A percentile compares a stretch with the other conserved stretches of the same genome.
These are phyloP conservation scores for Misgurnus mizolepis DNA, from an alignment of 2,113 vertebrate species.

Conservation along the genomic window DNA sequence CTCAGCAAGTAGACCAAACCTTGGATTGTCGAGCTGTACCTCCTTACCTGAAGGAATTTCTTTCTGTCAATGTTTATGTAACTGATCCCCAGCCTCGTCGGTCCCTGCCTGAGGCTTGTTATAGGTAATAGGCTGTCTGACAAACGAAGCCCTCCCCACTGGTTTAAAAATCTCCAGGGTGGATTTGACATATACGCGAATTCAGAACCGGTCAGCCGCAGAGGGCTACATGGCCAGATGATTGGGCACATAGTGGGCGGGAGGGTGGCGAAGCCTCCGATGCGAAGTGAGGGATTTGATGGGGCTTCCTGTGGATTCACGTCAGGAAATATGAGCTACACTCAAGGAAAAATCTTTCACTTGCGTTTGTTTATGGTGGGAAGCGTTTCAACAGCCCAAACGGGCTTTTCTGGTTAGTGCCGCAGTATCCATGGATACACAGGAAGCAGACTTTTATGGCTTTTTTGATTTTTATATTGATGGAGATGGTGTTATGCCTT, in stretches of 20 bases:
- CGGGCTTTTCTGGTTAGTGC: background rate
- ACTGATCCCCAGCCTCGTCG: constrained; percentile 4
- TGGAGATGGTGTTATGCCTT: background rate
- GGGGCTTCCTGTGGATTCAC: constrained; percentile 29
- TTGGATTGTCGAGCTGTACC: constrained; percentile 2
- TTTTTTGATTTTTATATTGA: background rate
- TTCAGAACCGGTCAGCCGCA: constrained; percentile 1
- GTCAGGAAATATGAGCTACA: constrained; percentile 11
- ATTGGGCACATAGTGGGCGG: constrained; percentile 33
- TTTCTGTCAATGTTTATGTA: constrained; percentile 15
- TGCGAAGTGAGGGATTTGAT: constrained; percentile 30
- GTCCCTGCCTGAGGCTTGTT: constrained; percentile 25
- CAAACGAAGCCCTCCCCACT: constrained; percentile 23
- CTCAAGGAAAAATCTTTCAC: background rate
- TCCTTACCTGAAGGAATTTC: constrained; percentile 20
- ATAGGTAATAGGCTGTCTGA: constrained; percentile 23
- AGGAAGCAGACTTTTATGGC: background rate
- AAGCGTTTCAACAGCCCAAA: constrained; percentile 25
- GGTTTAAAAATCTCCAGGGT: background rate
- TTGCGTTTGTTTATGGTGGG: constrained; percentile 1
- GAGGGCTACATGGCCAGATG: constrained; percentile 17
- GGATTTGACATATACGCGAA: constrained; percentile 1
- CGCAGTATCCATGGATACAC: constrained; percentile 25
- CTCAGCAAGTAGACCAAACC: background rate
- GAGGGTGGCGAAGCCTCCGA: background rate